Percentiles rank a stretch among this genome's conserved stretches.
Conservation (phyloP, 2,113 vertebrate genomes). For the Chaetops frenatus region DNA sequence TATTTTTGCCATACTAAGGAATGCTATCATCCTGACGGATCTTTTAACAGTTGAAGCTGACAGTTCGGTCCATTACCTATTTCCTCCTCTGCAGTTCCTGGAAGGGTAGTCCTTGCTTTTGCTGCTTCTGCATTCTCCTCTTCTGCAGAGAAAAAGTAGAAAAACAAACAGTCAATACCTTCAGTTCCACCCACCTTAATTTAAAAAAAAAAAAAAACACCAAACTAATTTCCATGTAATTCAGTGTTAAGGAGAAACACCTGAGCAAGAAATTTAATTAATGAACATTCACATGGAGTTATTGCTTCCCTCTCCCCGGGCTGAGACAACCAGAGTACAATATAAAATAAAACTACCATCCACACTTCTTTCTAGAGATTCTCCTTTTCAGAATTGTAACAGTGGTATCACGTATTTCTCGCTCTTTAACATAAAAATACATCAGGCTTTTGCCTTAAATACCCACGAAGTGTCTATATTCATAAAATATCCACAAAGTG, state of each 20-base stretch:
- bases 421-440: neutral
- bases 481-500: neutral
- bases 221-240: neutral
- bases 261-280: neutral
- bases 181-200: neutral
- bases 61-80: slow-evolving; percentile 51
- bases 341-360: neutral
- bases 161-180: neutral
- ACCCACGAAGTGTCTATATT: neutral
- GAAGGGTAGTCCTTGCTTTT: slow-evolving; percentile 72
- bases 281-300: neutral
- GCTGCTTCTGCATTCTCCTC: slow-evolving; percentile 76
- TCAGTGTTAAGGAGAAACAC: neutral
- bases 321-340: neutral
- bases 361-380: neutral
- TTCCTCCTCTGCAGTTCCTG: slow-evolving; percentile 74
- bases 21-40: neutral
- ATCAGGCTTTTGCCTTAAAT: neutral
- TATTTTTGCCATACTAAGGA: neutral
- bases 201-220: neutral
- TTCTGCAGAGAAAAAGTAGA: slow-evolving; percentile 30
- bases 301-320: neutral
- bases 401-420: neutral
- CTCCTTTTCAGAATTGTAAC: neutral
- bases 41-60: neutral